Evolutionary conservation across 2,888 invertebrate genomes (phyloP), one percentile per base, ranked within the genome.

Genomic region (Chalcosyrphus nemorum): DNA sequence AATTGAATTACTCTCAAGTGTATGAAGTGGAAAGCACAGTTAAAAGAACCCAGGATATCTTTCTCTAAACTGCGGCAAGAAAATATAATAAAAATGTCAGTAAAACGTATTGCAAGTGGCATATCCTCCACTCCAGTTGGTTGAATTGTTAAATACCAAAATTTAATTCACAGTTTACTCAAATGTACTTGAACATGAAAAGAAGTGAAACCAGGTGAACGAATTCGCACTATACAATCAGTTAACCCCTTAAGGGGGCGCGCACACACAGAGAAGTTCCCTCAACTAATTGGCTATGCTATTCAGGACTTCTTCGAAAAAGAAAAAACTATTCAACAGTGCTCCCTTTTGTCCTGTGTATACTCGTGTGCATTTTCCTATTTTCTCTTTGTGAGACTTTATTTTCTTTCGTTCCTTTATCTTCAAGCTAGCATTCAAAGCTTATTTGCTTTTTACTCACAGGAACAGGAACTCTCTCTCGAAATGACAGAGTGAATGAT

Each of bases 1-100:
- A 38, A 57, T 17, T 32, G 66, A 29, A 66, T 66, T 41, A 57
- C 75, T 66, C 66, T 41, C 75, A 66, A 75, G 57, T 56, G 47
- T 45, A 57, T 57, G 50, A 41, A 66, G 38, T 24, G 54, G n/a
- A 57, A 29, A 57, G 56, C 24, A 65, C 35, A 75, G n/a, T n/a
- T n/a, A n/a, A n/a, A n/a, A n/a, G 47, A 74, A 45, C 32, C 32
- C 74, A 65, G 66, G 19, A 66, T 35, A 27, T 27, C 56, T 35
- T 17, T 27, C 56, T 41, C 17, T 38, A 38, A 24, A 45, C 24
- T 45, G 47, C 35, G 38, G 66, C 38, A 47, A 38, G 19, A 66
- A 15, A 19, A 19, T n/a, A 11, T 13, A 59, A 41, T 5, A 27
- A 41, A 13, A 7, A 21, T 11, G 41, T 17, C 59, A 27, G 59